Base-by-base conservation (phyloP, 1,140 invertebrate genomes). In the Brachystomella parvula region DNA sequence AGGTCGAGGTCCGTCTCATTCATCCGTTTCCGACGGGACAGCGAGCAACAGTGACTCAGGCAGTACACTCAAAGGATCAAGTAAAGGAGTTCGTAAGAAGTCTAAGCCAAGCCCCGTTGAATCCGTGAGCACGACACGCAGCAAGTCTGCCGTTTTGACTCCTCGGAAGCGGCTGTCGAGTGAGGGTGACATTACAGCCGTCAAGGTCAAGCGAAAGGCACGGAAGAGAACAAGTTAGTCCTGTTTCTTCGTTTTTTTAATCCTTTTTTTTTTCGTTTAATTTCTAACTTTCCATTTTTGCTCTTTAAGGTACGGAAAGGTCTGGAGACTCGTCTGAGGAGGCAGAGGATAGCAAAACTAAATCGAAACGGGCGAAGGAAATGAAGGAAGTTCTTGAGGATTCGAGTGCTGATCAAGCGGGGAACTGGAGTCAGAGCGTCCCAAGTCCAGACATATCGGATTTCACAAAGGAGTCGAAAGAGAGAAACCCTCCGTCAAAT, bases 321-420 rank as follows among this genome's bases (percentile, higher is more conserved):
- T 67, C 64, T 28, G 47, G 17, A 0, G 71, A 67, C 19, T 63
- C 66, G 28, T 65, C 58, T 17, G 70, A 71, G 3, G 61, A 53
- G 2, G 70, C 66, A 33, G 70, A n/a, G n/a, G n/a, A n/a, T n/a
- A n/a, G 60, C 21, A 71, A 68, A 28, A 28, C 61, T 17, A 28
- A 49, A 28, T 1, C 30, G 29, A 17, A 65, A 65, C 44, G 9
- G 3, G 3, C 21, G 15, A 21, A n/a, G 47, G 9, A 39, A 29
- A 12, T 24, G 47, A 56, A 70, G 61, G 44, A 21, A 29, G 29
- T 60, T 30, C 24, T 49, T 6, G 68, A 70, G n/a, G n/a, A n/a
- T n/a, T n/a, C n/a, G n/a, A n/a, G n/a, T 26, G 62, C 65, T 49
- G 67, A 69, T 2, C 64, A 31, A 64, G 2, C 29, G 24, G 28